Evolutionary conservation across 2,113 vertebrate species (phyloP), one percentile per base, ranked within the genome.

Genomic region (Seriola aureovittata): DNA sequence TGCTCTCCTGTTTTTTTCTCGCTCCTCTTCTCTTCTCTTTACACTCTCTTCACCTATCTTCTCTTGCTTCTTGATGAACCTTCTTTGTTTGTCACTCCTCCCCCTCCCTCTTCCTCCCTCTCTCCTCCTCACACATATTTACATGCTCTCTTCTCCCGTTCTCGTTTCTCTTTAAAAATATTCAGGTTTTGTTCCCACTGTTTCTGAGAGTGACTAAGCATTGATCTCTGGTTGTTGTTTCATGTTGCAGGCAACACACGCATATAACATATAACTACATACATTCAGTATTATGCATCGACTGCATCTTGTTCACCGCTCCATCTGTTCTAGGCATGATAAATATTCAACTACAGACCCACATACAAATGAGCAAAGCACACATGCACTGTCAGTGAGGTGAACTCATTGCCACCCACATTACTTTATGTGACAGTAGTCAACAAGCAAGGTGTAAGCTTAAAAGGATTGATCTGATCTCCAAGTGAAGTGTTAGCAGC

Each of bases 31-130:
- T 75, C 32, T 58, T 62, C 50, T 71, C 62, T 70, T 8, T 17
- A 36, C 62, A 34, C 57, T 64, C 42, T 25, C 23, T 40, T 52
- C 68, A 63, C 52, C 69, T 82, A 25, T 75, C 72, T 69, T 68
- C 71, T 74, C 38, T 73, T 67, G 54, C 64, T 73, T 84, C 66
- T 75, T 82, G 72, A 78, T 84, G 82, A 29, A 32, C 64, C 40
- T 66, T 44, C 25, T 71, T 82, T 84, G 59, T 73, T 82, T 68
- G 57, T 71, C 48, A 21, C n/a, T 46, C 50, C 55, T 60, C 59
- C 34, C 78, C 44, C 57, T 8, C 10, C 23, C 23, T 68, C 55
- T 65, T 71, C 25, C n/a, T 63, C 34, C 46, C 62, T 54, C 21
- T 71, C 36, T 48, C n/a, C 34, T 54, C 54, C 59, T 60, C 32